Evolutionary conservation across 2,797 vertebrate species (phyloP).

Genomic region (Xiphorhynchus erythropygius): DNA sequence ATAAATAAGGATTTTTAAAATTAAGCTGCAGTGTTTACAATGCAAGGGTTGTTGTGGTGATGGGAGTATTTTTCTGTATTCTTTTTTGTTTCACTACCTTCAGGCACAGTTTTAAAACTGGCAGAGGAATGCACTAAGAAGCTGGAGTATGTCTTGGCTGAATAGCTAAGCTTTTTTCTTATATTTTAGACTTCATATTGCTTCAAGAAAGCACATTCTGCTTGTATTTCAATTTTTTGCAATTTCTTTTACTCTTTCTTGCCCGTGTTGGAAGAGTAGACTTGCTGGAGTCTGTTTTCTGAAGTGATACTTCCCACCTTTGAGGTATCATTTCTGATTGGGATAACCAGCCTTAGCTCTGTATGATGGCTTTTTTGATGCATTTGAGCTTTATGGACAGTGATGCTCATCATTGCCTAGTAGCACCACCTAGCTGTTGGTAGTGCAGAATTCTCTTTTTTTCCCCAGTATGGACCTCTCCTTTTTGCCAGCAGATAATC

Average conservation of each 20-base stretch:
- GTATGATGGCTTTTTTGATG: neutral
- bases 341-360: neutral
- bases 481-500: neutral
- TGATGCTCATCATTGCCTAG: neutral
- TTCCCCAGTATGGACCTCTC: neutral
- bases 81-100: neutral
- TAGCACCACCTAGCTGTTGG: conserved; percentile 71
- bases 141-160: neutral
- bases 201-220: neutral
- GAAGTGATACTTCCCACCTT: neutral
- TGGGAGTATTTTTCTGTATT: neutral
- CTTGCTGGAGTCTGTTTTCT: neutral
- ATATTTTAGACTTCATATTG: neutral
- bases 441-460: neutral
- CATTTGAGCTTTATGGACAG: neutral
- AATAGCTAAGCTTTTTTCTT: neutral
- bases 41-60: neutral
- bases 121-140: neutral
- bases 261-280: neutral
- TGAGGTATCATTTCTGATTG: neutral
- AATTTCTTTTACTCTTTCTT: neutral
- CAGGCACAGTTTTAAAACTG: neutral
- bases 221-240: neutral
- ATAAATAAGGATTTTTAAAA: neutral
- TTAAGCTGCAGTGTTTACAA: neutral